Percentiles rank a stretch among this genome's conserved stretches.
These are phyloP conservation scores for Agrotis segetum DNA, from an alignment of 2,888 invertebrate genomes.

Conservation along the genomic window DNA sequence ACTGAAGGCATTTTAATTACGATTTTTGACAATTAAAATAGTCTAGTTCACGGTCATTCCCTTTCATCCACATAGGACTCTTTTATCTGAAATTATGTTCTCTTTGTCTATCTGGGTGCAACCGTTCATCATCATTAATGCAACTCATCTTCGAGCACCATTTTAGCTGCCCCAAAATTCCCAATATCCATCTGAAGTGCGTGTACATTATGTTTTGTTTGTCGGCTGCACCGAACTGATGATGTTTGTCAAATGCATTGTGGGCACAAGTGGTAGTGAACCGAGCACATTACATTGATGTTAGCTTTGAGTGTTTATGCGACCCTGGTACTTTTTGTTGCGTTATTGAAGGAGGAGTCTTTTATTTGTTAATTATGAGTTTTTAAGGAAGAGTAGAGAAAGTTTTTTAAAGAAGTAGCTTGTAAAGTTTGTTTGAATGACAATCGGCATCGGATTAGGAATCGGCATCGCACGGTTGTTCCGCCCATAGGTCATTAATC, in stretches of 20 bases:
- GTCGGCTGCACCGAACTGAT: constrained; percentile 75
- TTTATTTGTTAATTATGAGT: background rate
- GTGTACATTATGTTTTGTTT: constrained; percentile 78
- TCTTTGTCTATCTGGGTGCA: too few species aligned
- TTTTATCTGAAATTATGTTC: too few species aligned
- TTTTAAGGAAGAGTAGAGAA: too few species aligned
- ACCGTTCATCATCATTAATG: background rate
- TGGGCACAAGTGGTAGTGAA: constrained; percentile 66
- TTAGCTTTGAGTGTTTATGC: constrained; percentile 41
- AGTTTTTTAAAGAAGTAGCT: too few species aligned
- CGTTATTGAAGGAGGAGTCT: background rate
- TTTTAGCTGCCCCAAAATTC: constrained; percentile 68
- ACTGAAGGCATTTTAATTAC: too few species aligned
- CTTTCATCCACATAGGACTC: too few species aligned
- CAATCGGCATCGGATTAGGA: too few species aligned
- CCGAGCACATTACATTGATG: constrained; percentile 63
- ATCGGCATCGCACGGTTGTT: too few species aligned
- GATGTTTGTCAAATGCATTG: constrained; percentile 74
- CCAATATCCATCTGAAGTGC: constrained; percentile 75
- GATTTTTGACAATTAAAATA: too few species aligned
- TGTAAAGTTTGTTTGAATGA: too few species aligned
- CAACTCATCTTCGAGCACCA: constrained; percentile 46
- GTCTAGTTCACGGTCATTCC: too few species aligned
- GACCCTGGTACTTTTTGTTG: constrained; percentile 38
- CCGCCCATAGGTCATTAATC: too few species aligned